Evolutionary conservation across 2,113 vertebrate species (phyloP).

Genomic region (Triplophysa rosa): DNA sequence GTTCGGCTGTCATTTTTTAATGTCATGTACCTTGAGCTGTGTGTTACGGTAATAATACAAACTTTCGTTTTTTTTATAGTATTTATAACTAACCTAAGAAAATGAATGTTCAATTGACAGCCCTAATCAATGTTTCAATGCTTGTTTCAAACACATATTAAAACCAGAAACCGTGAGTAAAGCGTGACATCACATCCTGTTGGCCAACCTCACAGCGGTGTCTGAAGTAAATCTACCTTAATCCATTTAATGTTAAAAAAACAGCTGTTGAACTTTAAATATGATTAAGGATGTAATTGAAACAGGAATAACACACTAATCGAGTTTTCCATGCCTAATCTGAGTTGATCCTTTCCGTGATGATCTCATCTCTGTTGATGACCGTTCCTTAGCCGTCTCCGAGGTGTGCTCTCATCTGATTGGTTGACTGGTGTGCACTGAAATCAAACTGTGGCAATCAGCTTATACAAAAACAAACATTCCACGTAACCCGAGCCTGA

Average conservation of each 20-base stretch:
- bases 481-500: conserved; percentile 8
- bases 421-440: conserved; percentile 4
- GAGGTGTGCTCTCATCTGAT: conserved; percentile 24
- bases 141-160: no score
- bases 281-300: conserved; percentile 18
- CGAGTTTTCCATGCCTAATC: conserved; percentile 1
- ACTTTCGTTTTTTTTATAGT: no score
- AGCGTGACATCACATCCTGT: background rate
- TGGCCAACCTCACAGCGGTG: no score
- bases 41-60: no score
- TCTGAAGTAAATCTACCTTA: background rate
- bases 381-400: conserved; percentile 30
- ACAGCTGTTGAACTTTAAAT: background rate
- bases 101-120: no score
- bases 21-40: no score
- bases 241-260: conserved; percentile 9
- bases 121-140: no score
- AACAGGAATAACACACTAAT: conserved; percentile 32
- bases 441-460: conserved; percentile 42
- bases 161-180: background rate
- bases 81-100: no score
- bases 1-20: no score
- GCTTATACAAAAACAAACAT: conserved; percentile 43
- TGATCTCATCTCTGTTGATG: conserved; percentile 27
- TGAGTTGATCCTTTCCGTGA: background rate